phyloP scores from a whole-genome alignment of 2,113 vertebrate genomes.

The Burhinus oedicnemus region DNA sequence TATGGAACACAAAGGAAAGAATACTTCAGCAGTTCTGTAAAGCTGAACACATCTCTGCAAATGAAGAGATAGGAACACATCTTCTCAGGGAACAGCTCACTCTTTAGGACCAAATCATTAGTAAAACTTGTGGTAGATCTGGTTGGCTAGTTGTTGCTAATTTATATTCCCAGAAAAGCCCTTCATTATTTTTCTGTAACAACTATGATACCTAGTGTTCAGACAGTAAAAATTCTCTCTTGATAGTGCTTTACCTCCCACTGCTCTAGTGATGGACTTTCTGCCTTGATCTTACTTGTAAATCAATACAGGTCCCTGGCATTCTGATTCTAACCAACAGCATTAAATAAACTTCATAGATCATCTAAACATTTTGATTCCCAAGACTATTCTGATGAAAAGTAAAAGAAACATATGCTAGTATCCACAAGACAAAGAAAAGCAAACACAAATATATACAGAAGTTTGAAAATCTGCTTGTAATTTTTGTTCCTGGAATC shows the following conservation, averaged over 20 bases:
- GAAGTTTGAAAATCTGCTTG: background rate
- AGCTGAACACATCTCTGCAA: background rate
- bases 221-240: background rate
- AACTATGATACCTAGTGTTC: background rate
- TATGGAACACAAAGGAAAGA: background rate
- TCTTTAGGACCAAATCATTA: background rate
- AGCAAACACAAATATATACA: background rate
- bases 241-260: conserved; percentile 15
- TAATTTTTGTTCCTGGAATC: background rate
- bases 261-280: background rate
- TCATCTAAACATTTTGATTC: background rate
- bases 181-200: background rate
- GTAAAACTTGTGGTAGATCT: background rate
- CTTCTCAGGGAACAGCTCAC: background rate
- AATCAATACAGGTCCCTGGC: conserved; percentile 3
- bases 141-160: background rate
- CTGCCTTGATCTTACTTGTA: conserved; percentile 38
- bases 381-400: background rate
- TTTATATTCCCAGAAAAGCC: background rate
- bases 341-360: background rate
- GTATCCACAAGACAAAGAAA: background rate
- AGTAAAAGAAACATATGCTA: background rate
- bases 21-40: background rate
- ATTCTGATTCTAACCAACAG: conserved; percentile 3
- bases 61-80: background rate